Evolutionary conservation across 1,140 invertebrate species (phyloP), one percentile per base, ranked within the genome.

Genomic region (Thereuonema tuberculata): DNA sequence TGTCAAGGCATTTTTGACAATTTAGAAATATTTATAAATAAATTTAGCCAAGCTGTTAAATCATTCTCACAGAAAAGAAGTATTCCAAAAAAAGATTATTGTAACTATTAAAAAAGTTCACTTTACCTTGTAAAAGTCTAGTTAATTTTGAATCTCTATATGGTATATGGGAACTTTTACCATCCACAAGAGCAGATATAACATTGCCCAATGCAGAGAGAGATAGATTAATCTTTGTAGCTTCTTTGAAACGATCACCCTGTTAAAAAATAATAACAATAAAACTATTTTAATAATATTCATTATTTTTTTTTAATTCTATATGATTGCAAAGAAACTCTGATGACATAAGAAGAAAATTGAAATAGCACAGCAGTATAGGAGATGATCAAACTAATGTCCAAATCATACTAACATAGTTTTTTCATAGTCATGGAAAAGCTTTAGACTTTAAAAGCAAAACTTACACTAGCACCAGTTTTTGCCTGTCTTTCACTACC

Each of bases 61-160:
- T n/a, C n/a, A n/a, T n/a, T n/a, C n/a, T n/a, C n/a, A n/a, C n/a
- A n/a, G n/a, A n/a, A n/a, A n/a, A n/a, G n/a, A n/a, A n/a, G n/a
- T n/a, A 37, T 37, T 37, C 5, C 17, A 37, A 37, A 17, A 5
- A 37, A 37, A 37, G 31, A 37, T 37, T 9, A 5, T 37, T n/a
- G n/a, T n/a, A n/a, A n/a, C 31, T 9, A 37, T 37, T 5, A 37
- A 37, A 17, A 37, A 37, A 37, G 17, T 17, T 9, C 31, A 5
- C 5, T 9, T 62, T 68, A 79, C 80, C 82, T 77, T 96, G 91
- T 52, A 97, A 75, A 29, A 96, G 77, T 53, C 93, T 77, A 0
- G 93, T 97, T 46, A 97, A 76, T 76, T 97, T 97, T 2, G 90
- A 94, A 72, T 96, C 92, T 71, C 93, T 78, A 75, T 95, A 96